phyloP scores from a whole-genome alignment of 2,797 vertebrate species.

The Bradypodion ventrale region DNA sequence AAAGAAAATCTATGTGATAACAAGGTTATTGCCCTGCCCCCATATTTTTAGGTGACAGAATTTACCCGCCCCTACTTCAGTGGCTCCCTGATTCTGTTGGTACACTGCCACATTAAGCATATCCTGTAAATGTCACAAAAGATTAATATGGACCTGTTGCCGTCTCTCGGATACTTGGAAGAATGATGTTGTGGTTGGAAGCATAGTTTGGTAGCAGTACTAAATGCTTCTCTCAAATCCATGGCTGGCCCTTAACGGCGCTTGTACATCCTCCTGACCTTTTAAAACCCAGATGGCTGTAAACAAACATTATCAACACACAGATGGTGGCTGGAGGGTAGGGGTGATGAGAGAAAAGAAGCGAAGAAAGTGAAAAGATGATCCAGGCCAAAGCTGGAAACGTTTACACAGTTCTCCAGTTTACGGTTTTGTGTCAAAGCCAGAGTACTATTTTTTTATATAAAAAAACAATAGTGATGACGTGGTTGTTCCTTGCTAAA shows the following conservation, averaged over 20 bases:
- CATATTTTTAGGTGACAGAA: not conserved
- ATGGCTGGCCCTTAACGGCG: not conserved
- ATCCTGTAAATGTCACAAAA: not conserved
- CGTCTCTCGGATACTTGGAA: not conserved
- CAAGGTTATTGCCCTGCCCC: too few species aligned
- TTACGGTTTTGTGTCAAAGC: not conserved
- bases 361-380: not conserved
- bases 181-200: not conserved
- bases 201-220: not conserved
- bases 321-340: not conserved
- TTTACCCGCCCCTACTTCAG: too few species aligned
- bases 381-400: not conserved
- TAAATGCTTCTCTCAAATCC: constrained; percentile 11
- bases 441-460: not conserved
- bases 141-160: not conserved
- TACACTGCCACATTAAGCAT: not conserved
- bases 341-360: not conserved
- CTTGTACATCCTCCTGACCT: constrained; percentile 9
- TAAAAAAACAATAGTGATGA: not conserved
- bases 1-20: too few species aligned
- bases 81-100: not conserved
- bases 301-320: constrained; percentile 16
- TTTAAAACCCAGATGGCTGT: constrained; percentile 17
- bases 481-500: constrained; percentile 17
- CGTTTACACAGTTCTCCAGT: not conserved